These are phyloP conservation scores for Halcyon badia DNA, from an alignment of 2,797 vertebrate genomes.

Conservation along the genomic window DNA sequence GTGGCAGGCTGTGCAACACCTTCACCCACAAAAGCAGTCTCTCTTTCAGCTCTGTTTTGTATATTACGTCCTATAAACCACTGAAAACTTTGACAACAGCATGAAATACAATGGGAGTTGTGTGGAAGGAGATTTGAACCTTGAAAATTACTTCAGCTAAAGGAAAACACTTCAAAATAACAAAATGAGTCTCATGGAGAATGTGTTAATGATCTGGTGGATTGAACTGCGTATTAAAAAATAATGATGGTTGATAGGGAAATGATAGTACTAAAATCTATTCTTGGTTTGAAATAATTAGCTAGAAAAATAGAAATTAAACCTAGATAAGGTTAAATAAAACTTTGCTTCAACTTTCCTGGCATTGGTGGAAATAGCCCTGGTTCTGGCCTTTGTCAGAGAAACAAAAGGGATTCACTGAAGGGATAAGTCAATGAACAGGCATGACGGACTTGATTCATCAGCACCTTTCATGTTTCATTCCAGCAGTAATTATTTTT, in stretches of 20 bases:
- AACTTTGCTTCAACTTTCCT: background rate
- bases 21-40: background rate
- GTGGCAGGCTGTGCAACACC: background rate
- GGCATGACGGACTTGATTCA: background rate
- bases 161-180: background rate
- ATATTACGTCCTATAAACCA: background rate
- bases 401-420: background rate
- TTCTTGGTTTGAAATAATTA: background rate
- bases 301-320: background rate
- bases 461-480: background rate
- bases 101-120: background rate
- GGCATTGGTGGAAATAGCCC: background rate
- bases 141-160: background rate
- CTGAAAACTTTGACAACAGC: background rate
- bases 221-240: background rate
- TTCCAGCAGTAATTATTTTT: conserved; percentile 20
- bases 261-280: background rate
- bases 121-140: background rate
- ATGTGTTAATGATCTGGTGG: background rate
- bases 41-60: background rate
- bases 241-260: background rate
- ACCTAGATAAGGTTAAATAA: background rate
- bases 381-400: background rate
- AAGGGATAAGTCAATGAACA: background rate
- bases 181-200: background rate